Evolutionary conservation across 2,888 invertebrate genomes (phyloP).

Genomic region (Holacanthella duospinosa): DNA sequence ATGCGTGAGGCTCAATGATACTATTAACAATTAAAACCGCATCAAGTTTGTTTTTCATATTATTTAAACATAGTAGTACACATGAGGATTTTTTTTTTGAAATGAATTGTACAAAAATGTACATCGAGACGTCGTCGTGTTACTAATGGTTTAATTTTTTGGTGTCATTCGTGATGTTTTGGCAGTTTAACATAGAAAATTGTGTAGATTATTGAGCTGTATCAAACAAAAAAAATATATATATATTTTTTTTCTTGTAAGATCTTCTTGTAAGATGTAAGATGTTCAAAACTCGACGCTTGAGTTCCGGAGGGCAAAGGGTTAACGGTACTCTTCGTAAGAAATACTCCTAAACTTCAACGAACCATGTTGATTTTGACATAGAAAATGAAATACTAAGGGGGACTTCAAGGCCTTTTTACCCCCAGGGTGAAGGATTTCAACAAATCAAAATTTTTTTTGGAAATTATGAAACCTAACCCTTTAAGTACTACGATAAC

Average conservation of each 20-base stretch:
- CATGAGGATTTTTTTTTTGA: too few relatives aligned
- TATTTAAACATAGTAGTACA: too few relatives aligned
- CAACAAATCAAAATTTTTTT: too few relatives aligned
- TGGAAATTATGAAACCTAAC: too few relatives aligned
- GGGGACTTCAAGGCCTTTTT: not conserved
- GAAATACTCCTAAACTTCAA: not conserved
- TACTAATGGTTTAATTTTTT: not conserved
- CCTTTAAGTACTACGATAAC: too few relatives aligned
- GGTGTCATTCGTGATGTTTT: not conserved
- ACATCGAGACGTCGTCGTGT: too few relatives aligned
- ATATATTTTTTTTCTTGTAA: not conserved
- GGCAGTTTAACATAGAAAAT: too few relatives aligned
- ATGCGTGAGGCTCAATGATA: too few relatives aligned
- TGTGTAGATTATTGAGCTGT: too few relatives aligned
- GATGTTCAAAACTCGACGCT: not conserved
- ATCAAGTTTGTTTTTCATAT: too few relatives aligned
- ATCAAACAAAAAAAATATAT: not conserved
- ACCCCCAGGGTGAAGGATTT: not conserved
- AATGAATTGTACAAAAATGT: too few relatives aligned
- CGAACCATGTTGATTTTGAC: not conserved
- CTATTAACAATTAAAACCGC: too few relatives aligned
- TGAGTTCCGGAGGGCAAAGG: conserved; percentile 1
- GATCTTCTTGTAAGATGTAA: not conserved
- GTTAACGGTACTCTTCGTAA: not conserved
- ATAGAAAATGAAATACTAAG: not conserved